Percentiles rank a stretch among this genome's conserved stretches.
Evolutionary conservation across 2,797 vertebrate genomes (phyloP).

Genomic region (Aulostomus chinensis): DNA sequence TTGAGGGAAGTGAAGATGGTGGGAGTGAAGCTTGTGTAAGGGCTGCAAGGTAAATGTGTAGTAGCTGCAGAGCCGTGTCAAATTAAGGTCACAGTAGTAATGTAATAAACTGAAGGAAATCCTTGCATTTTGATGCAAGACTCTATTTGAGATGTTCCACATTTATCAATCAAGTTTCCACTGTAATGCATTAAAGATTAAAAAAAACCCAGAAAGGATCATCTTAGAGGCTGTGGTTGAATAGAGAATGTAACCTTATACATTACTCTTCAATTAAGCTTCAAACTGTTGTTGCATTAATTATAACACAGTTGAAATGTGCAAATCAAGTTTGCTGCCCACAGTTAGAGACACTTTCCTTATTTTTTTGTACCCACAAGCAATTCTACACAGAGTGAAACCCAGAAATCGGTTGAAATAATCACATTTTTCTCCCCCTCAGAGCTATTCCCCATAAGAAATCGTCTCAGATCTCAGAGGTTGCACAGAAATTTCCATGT

Average conservation of each 20-base stretch:
- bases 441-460: constrained; percentile 41
- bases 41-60: constrained; percentile 17
- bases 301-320: constrained; percentile 31
- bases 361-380: constrained; percentile 24
- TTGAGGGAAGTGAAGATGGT: constrained; percentile 7
- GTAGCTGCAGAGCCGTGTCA: constrained; percentile 9
- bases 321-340: constrained; percentile 30
- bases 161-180: constrained; percentile 30
- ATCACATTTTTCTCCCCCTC: constrained; percentile 50
- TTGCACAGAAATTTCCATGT: constrained; percentile 69
- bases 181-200: constrained; percentile 18
- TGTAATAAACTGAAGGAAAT: constrained; percentile 20
- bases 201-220: constrained; percentile 22
- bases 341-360: constrained; percentile 18
- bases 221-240: constrained; percentile 35
- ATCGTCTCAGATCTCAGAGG: constrained; percentile 65
- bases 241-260: constrained; percentile 25
- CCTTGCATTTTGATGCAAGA: constrained; percentile 25
- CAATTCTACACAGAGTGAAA: constrained; percentile 28
- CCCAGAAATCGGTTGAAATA: constrained; percentile 55
- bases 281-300: constrained; percentile 32
- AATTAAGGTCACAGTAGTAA: constrained; percentile 30
- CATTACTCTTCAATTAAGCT: constrained; percentile 12
- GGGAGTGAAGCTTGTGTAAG: constrained; percentile 10
- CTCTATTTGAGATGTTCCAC: constrained; percentile 15